Evolutionary conservation across 2,797 vertebrate genomes (phyloP).

Genomic region (Xiphophorus birchmanni): DNA sequence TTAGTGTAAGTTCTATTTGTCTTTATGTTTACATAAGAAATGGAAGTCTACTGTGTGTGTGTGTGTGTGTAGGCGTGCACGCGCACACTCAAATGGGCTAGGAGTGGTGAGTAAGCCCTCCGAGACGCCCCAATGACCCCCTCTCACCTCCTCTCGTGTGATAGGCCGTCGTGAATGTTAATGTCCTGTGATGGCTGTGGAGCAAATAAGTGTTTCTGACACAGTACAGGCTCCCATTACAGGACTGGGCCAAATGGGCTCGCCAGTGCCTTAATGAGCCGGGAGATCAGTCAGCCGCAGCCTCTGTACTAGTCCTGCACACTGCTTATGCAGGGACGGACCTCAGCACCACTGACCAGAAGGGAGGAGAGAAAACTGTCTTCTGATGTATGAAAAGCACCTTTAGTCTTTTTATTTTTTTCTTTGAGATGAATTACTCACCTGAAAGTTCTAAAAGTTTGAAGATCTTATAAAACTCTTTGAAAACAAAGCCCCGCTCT

Average conservation of each 20-base stretch:
- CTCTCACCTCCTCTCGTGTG: slow-evolving; percentile 69
- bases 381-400: slow-evolving; percentile 7
- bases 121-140: slow-evolving; percentile 60
- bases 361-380: slow-evolving; percentile 8
- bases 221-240: slow-evolving; percentile 86
- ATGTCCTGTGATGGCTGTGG: slow-evolving; percentile 90
- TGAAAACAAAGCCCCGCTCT: background rate
- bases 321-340: slow-evolving; percentile 65
- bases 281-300: slow-evolving; percentile 86
- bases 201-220: slow-evolving; percentile 90
- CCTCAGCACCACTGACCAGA: slow-evolving; percentile 47
- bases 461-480: background rate
- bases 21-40: slow-evolving; percentile 21
- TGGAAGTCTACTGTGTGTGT: slow-evolving; percentile 18
- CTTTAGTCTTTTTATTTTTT: background rate
- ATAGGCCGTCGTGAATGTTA: slow-evolving; percentile 88
- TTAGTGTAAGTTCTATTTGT: slow-evolving; percentile 15
- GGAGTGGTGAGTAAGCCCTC: slow-evolving; percentile 57
- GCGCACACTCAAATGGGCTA: slow-evolving; percentile 21
- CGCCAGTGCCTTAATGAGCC: slow-evolving; percentile 86
- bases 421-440: background rate
- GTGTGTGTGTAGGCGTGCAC: slow-evolving; percentile 6
- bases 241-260: slow-evolving; percentile 80
- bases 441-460: background rate
- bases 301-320: slow-evolving; percentile 74